Evolutionary conservation across 2,888 invertebrate species (phyloP), one percentile per base, ranked within the genome.

Genomic region (Cheiracanthium punctorium): DNA sequence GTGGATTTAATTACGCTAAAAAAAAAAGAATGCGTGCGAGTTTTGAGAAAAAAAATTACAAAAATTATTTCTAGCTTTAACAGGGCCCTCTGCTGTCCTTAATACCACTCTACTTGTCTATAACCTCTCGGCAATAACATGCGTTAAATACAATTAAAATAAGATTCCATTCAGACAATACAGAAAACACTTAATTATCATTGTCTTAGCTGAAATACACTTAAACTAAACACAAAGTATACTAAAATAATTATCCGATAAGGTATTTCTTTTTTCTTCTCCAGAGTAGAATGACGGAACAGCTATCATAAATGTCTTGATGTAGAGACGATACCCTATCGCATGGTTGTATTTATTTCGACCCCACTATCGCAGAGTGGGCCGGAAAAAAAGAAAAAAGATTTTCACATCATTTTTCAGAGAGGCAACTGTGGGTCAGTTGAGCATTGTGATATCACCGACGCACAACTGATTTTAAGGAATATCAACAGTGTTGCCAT

Each of bases 311-410:
- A 58, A 48, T 7, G 24, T 58, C 58, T 24, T 58, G 77, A 77
- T 77, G 77, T 48, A 77, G 48, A 32, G 14, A 70, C 37, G 79
- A 79, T 79, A 79, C 33, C 52, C 30, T 79, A 79, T 79, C 79
- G 43, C 32, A 17, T 24, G 14, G 7, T 33, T 70, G 24, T 79
- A 79, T 79, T 79, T 79, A 79, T 58, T 79, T 28, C 17, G 71
- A 33, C 58, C 70, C 79, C 64, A 48, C 70, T 79, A 79, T 79
- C 79, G 41, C 41, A 20, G 24, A 10, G n/a, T 48, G 71, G 58
- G 58, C 58, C 58, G 58, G 58, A 58, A 58, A 48, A 37, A 37
- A 58, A 48, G 10, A 37, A 37, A 37, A 48, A 20, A 24, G 58
- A 24, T 58, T 58, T 24, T 58, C 58, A n/a, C n/a, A 24, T 58